phyloP scores from a whole-genome alignment of 2,797 vertebrate species.

The Myiotriccus ornatus region DNA sequence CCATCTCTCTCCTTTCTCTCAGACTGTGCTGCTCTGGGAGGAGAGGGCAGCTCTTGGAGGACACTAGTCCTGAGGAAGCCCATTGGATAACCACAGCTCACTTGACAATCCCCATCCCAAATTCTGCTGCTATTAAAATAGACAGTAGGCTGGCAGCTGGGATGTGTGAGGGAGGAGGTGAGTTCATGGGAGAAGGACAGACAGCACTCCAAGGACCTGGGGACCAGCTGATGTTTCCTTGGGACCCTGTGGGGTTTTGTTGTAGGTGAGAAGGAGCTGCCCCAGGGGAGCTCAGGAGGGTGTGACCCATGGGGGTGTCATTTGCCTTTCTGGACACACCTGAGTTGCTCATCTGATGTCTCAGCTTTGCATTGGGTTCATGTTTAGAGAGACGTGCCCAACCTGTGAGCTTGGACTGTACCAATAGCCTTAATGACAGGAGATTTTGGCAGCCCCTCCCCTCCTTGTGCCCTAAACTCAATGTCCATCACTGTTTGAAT shows the following conservation, averaged over 20 bases:
- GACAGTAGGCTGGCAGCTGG: neutral
- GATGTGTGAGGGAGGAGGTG: neutral
- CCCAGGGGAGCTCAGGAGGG: neutral
- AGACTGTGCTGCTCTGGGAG: neutral
- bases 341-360: neutral
- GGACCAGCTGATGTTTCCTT: neutral
- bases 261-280: neutral
- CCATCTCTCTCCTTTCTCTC: conserved; percentile 2
- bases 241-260: neutral
- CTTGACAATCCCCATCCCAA: neutral
- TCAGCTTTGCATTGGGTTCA: neutral
- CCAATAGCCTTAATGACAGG: neutral
- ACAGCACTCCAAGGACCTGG: neutral
- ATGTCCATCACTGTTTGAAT: neutral
- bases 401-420: neutral
- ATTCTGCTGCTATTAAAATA: neutral
- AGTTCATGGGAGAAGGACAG: neutral
- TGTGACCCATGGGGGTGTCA: neutral
- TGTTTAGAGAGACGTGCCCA: neutral
- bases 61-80: neutral
- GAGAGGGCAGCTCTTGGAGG: conserved; percentile 6
- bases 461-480: neutral
- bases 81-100: neutral
- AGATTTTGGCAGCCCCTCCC: neutral
- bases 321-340: neutral